phyloP scores from a whole-genome alignment of 2,888 invertebrate species.

The Drosophila demipolita region DNA sequence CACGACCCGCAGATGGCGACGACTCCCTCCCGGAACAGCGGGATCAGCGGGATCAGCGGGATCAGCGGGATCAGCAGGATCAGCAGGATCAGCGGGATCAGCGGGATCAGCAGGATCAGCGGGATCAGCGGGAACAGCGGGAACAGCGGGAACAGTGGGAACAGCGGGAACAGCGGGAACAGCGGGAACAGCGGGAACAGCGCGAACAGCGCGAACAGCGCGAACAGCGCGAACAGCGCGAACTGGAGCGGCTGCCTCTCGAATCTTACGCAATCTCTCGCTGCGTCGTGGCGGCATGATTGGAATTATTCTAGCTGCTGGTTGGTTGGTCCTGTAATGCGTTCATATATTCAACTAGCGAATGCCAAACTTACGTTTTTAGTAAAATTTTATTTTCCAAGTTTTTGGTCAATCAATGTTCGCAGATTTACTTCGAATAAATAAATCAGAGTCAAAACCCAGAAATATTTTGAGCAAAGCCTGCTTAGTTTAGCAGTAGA shows the following conservation, averaged over 20 bases:
- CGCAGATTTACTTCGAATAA: not conserved
- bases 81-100: not conserved
- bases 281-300: slow-evolving; percentile 35
- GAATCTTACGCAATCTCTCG: slow-evolving; percentile 21
- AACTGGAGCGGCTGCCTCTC: not conserved
- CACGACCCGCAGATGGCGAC: too few relatives aligned
- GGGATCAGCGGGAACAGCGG: too few relatives aligned
- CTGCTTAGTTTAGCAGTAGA: not conserved
- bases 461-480: not conserved
- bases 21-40: not conserved
- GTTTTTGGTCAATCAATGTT: not conserved
- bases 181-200: too few relatives aligned
- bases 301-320: not conserved
- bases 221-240: not conserved
- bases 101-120: too few relatives aligned
- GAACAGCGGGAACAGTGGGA: too few relatives aligned
- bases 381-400: not conserved
- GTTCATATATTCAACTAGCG: not conserved
- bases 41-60: not conserved
- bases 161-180: too few relatives aligned
- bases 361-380: not conserved
- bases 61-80: not conserved
- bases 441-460: not conserved
- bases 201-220: too few relatives aligned
- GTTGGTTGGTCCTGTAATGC: too few relatives aligned